These are phyloP conservation scores for Acromyrmex heyeri DNA, from an alignment of 1,140 invertebrate species.

Conservation along the genomic window DNA sequence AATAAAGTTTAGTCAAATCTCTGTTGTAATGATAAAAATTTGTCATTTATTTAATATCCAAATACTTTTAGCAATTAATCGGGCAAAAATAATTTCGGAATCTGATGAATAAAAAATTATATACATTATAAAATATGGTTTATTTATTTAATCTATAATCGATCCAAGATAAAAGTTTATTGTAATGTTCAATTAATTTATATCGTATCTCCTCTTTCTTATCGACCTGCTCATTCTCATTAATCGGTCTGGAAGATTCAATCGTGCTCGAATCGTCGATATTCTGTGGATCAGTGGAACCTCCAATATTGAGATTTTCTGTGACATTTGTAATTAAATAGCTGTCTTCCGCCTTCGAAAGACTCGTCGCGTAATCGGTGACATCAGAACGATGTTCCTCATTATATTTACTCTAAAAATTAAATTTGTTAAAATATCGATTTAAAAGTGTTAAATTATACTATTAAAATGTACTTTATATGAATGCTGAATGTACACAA, in stretches of 20 bases:
- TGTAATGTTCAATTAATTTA: conserved; percentile 81
- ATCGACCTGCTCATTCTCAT: conserved; percentile 5
- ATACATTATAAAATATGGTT: background rate
- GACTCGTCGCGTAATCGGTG: background rate
- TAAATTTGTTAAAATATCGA: conserved; percentile 2
- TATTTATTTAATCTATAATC: conserved; percentile 77
- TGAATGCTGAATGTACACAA: background rate
- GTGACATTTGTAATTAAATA: background rate
- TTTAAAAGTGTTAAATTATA: conserved; percentile 14
- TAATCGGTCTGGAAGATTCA: background rate
- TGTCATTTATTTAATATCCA: background rate
- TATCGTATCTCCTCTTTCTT: conserved; percentile 68
- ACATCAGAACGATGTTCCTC: conserved; percentile 3
- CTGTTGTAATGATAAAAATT: background rate
- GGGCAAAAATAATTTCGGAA: too few species aligned
- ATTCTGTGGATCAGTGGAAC: conserved; percentile 23
- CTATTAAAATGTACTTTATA: conserved; percentile 6
- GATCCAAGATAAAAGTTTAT: conserved; percentile 80
- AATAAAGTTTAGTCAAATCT: background rate
- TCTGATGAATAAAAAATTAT: background rate
- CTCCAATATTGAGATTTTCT: conserved; percentile 8
- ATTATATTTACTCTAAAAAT: conserved; percentile 35
- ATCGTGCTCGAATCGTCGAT: background rate
- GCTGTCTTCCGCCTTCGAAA: conserved; percentile 3
- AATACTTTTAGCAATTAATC: too few species aligned